Base-by-base conservation (phyloP, 37 sponge, comb jelly and placozoan genomes). In the Beroe ovata region DNA sequence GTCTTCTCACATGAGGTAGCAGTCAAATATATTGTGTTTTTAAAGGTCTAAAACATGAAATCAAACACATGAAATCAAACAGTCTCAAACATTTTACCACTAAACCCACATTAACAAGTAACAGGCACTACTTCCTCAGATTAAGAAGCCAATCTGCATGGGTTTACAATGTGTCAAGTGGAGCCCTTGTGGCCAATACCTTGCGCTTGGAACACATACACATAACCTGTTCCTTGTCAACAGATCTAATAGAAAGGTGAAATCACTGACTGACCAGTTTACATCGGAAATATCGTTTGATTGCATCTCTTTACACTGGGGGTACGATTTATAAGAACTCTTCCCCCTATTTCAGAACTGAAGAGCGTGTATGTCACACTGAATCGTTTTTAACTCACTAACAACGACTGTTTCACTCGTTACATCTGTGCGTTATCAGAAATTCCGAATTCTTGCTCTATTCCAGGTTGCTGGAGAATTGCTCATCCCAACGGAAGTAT, bases 221-320 rank as follows among this genome's bases (percentile, higher is more conserved):
- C 84, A 77, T 54, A 36, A 39, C 47, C 54, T 42, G 54, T 77
- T 41, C 21, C 84, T 77, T 20, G 38, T 77, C 3, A 77, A 77
- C 23, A 77, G 54, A 28, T 28, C 84, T 26, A 77, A 77, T 25
- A 42, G 84, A 77, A 77, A 77, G 84, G 84, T 77, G 1, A 69
- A 34, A n/a, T 58, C 11, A 58, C 11, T 58, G 59, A 18, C 16
- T 58, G 18, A 58, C n/a, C n/a, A n/a, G n/a, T n/a, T n/a, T n/a
- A n/a, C n/a, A n/a, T n/a, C n/a, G n/a, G n/a, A n/a, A n/a, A n/a
- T n/a, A n/a, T n/a, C n/a, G n/a, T n/a, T n/a, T n/a, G n/a, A n/a
- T n/a, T n/a, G n/a, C n/a, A n/a, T n/a, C n/a, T n/a, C n/a, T n/a
- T n/a, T n/a, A n/a, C n/a, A n/a, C n/a, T n/a, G n/a, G n/a, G n/a